Evolutionary conservation across 2,113 vertebrate genomes (phyloP), one percentile per base, ranked within the genome.

Genomic region (Nannobrachium achirus): DNA sequence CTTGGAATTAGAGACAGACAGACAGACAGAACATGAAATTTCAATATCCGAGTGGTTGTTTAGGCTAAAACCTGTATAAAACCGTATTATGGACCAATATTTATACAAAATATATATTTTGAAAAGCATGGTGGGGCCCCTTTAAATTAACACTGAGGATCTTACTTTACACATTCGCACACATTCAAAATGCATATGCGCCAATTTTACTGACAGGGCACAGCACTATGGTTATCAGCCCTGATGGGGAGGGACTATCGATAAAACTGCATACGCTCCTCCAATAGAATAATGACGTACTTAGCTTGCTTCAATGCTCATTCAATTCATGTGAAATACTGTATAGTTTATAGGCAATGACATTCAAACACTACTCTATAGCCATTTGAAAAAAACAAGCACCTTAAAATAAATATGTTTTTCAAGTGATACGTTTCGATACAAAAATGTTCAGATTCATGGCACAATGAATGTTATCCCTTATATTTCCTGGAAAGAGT

Each of bases 291-390:
- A 56, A 55, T 41, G 63, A 63, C 68, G 55, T 69, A 10, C 48
- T 33, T 44, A 40, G 20, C 45, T 73, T 55, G 49, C 53, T 11
- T 68, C 52, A 50, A 52, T 55, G 56, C 41, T 55, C 57, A n/a
- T 78, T 76, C 58, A 25, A 71, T 63, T 63, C 69, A 70, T 45
- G 69, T 71, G n/a, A 79, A 79, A 59, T 40, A n/a, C n/a, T n/a
- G n/a, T n/a, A n/a, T n/a, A n/a, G n/a, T n/a, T n/a, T n/a, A 42
- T 15, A 69, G 20, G 64, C 49, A 18, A 18, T 61, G 48, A 58
- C 13, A 69, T 64, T 67, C 77, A 52, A 2, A 72, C 40, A 53
- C 73, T 56, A 41, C 66, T 42, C 25, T 33, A 33, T 33, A 69
- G 63, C 51, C 73, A 63, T 48, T 7, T 69, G 15, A n/a, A 1